phyloP scores from a whole-genome alignment of 2,888 invertebrate species.

The Eristalinus aeneus region DNA sequence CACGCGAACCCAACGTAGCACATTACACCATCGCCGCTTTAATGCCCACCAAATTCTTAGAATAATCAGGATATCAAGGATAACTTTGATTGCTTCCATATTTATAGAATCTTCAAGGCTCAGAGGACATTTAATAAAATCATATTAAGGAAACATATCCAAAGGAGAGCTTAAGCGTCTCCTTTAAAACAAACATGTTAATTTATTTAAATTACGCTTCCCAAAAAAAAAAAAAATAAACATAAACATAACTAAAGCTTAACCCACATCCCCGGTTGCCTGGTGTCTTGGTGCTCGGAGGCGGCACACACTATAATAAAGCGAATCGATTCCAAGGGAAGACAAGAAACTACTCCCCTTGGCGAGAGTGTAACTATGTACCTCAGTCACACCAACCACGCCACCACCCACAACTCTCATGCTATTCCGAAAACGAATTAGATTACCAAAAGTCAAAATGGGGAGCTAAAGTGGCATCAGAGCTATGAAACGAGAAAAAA shows the following conservation, averaged over 20 bases:
- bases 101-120: constrained; percentile 46
- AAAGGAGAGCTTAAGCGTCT: constrained; percentile 5
- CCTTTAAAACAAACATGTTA: constrained; percentile 49
- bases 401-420: background rate
- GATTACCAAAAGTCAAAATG: constrained; percentile 65
- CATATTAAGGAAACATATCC: constrained; percentile 7
- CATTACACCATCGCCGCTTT: background rate
- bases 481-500: constrained; percentile 6
- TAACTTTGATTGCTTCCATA: constrained; percentile 20
- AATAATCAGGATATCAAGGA: background rate
- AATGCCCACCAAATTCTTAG: background rate
- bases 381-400: background rate
- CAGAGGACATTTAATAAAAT: constrained; percentile 13
- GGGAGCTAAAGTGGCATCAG: constrained; percentile 45
- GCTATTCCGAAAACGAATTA: constrained; percentile 43
- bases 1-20: background rate
- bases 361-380: constrained; percentile 10
- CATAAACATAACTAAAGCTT: constrained; percentile 44
- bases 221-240: constrained; percentile 29
- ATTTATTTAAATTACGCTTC: constrained; percentile 49
- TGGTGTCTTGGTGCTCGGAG: background rate
- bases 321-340: constrained; percentile 40
- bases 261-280: background rate
- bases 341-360: constrained; percentile 14
- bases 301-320: constrained; percentile 17